phyloP scores from a whole-genome alignment of 1,140 invertebrate genomes.

The Achroia grisella region DNA sequence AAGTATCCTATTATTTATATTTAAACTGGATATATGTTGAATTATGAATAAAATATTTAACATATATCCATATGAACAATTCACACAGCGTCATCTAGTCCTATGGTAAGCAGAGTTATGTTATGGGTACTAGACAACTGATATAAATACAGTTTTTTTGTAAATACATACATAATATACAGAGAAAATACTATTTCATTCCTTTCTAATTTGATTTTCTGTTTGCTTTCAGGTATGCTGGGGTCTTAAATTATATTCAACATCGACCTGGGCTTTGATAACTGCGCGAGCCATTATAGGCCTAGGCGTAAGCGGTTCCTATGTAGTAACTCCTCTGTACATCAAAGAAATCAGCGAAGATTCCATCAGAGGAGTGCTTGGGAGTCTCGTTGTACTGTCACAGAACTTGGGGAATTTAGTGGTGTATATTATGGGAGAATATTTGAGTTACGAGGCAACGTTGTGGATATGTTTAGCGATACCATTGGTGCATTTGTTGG shows the following conservation, averaged over 20 bases:
- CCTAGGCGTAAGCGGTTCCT: constrained; percentile 43
- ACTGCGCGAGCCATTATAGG: constrained; percentile 48
- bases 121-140: too few species aligned
- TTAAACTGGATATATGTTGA: neutral
- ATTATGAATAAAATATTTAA: neutral
- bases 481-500: constrained; percentile 44
- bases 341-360: constrained; percentile 63
- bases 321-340: constrained; percentile 56
- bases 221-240: constrained; percentile 41
- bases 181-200: too few species aligned
- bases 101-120: too few species aligned
- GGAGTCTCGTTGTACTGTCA: constrained; percentile 48
- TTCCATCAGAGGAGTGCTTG: constrained; percentile 46
- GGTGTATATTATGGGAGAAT: constrained; percentile 52
- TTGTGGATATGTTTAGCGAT: constrained; percentile 52
- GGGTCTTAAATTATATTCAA: constrained; percentile 54
- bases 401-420: constrained; percentile 55
- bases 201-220: too few species aligned
- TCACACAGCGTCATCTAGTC: too few species aligned
- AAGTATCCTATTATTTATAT: constrained; percentile 14
- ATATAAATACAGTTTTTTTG: too few species aligned
- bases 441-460: constrained; percentile 45
- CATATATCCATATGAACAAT: too few species aligned
- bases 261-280: constrained; percentile 53
- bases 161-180: too few species aligned